A percentile compares a stretch with the other conserved stretches of the same genome.
Evolutionary conservation across 2,888 invertebrate genomes (phyloP).

Genomic region (Saturnia pavonia): DNA sequence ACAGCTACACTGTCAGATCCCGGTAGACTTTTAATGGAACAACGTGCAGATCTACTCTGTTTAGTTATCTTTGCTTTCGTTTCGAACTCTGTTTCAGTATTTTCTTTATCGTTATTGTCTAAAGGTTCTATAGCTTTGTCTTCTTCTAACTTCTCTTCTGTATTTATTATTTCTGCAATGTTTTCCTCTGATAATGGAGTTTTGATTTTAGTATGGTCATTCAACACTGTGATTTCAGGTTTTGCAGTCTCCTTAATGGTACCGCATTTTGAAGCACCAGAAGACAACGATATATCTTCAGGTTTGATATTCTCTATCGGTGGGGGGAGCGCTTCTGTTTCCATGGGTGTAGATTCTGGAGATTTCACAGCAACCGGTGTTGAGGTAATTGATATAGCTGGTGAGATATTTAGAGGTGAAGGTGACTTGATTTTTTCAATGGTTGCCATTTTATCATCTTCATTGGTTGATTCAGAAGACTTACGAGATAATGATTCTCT

Average conservation of each 20-base stretch:
- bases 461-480: slow-evolving; percentile 59
- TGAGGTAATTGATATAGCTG: slow-evolving; percentile 53
- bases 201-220: slow-evolving; percentile 28
- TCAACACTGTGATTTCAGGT: slow-evolving; percentile 16
- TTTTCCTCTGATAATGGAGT: slow-evolving; percentile 12
- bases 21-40: slow-evolving; percentile 2
- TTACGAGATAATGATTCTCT: slow-evolving; percentile 61
- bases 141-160: slow-evolving; percentile 3
- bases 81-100: slow-evolving; percentile 4
- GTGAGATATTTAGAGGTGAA: slow-evolving; percentile 47
- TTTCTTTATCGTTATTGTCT: slow-evolving; percentile 10
- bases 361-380: slow-evolving; percentile 56
- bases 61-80: slow-evolving; percentile 3
- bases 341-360: slow-evolving; percentile 55
- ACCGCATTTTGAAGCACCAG: slow-evolving; percentile 47
- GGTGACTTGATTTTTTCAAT: slow-evolving; percentile 67
- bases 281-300: slow-evolving; percentile 49
- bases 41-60: slow-evolving; percentile 9
- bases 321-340: slow-evolving; percentile 61
- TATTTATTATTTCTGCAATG: slow-evolving; percentile 7
- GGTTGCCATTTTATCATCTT: slow-evolving; percentile 61
- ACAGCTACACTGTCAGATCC: not conserved
- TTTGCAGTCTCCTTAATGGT: slow-evolving; percentile 27
- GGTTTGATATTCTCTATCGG: slow-evolving; percentile 57
- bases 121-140: not conserved